Base-by-base conservation (phyloP, 2,888 invertebrate genomes). In the Vanessa cardui region DNA sequence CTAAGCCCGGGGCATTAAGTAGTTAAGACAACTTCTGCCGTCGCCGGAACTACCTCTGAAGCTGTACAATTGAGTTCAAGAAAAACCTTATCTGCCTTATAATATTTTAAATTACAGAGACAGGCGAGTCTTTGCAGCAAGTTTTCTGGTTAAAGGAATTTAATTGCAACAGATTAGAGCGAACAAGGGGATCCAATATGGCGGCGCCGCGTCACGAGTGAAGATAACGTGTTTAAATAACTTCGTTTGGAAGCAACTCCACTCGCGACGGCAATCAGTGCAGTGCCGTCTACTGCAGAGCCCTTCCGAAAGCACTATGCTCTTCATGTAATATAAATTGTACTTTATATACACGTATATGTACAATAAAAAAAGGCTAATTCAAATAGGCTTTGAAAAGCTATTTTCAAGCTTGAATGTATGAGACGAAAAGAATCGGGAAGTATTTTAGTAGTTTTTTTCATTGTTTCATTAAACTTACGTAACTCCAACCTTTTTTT, bases 1-100 rank as follows among this genome's bases (percentile, higher is more conserved):
- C 67, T 47, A 15, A 67, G 66, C 68, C 58, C 18, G 64, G 47
- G 62, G 70, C 66, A 61, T 61, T 61, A 64, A 66, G 39, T 61
- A 68, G 71, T 63, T 68, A 60, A 54, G 60, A 60, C 62, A 45
- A 58, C 61, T 58, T 59, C 31, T 16, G 39, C 47, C 20, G 46
- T 16, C 9, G 9, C 26, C 39, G 21, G 56, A 60, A 60, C 64
- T 52, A 66, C 59, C 66, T 62, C 65, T 54, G 60, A 46, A 39
- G 56, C 56, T 18, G 59, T 59, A 31, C 64, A 59, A 64, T 59
- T 49, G 49, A 50, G 44, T 50, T 56, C 45, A 45, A 59, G 39
- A 50, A 50, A 64, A 50, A 59, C 59, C 18, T 9, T 33, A 39
- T 52, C 26, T 56, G 18, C 56, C 39, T 56, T 56, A 39, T 31